These are phyloP conservation scores for Eurystomus gularis DNA, from an alignment of 2,113 vertebrate genomes.

Conservation along the genomic window DNA sequence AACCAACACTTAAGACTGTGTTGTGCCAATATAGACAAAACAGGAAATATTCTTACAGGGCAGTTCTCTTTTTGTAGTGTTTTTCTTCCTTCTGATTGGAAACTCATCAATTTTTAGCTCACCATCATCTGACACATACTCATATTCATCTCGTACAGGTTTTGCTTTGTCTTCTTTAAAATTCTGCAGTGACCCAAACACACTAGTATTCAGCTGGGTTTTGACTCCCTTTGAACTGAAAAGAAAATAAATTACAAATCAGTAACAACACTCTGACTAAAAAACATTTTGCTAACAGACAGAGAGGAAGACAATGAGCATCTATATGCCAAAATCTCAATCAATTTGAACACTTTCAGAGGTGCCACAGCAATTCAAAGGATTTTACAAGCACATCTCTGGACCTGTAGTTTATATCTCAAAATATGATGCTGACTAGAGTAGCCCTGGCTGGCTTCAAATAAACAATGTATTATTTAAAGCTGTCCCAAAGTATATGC, in stretches of 20 bases:
- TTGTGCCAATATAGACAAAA: neutral
- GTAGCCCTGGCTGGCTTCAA: neutral
- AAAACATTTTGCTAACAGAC: neutral
- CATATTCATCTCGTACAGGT: constrained; percentile 93
- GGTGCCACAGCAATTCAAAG: neutral
- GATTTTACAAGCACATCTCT: neutral
- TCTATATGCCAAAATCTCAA: neutral
- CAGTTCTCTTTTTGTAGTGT: constrained; percentile 87
- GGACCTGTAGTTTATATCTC: neutral
- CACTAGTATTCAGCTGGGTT: constrained; percentile 85
- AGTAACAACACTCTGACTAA: neutral
- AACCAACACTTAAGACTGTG: neutral
- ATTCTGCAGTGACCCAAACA: constrained; percentile 95
- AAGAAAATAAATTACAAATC: neutral
- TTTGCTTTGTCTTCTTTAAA: constrained; percentile 95
- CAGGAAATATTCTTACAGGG: constrained; percentile 84
- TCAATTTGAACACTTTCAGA: neutral
- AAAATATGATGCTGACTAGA: neutral
- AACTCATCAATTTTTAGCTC: constrained; percentile 98
- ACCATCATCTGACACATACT: constrained; percentile 96
- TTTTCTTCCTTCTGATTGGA: constrained; percentile 97
- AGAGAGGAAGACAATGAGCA: neutral
- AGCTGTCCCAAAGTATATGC: neutral
- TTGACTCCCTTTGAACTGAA: constrained; percentile 90
- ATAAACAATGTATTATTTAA: neutral